Base-by-base conservation (phyloP, 2,797 vertebrate species). In the Acanthopagrus latus region DNA sequence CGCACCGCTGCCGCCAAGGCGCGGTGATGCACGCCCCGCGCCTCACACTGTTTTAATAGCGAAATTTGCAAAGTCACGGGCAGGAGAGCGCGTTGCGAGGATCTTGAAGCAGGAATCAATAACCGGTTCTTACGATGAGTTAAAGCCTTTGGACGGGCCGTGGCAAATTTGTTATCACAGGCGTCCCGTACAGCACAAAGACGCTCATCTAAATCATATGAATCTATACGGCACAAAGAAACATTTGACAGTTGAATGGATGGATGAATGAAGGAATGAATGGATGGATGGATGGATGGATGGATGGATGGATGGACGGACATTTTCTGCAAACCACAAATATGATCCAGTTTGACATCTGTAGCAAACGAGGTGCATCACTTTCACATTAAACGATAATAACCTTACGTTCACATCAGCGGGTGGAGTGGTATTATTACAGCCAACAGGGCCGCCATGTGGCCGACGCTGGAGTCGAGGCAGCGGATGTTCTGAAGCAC, bases 161-260 rank as follows among this genome's bases (percentile, higher is more conserved):
- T 25, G 25, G 25, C 25, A 25, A 25, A 25, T 25, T 25, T 25
- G 48, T 23, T 46, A 23, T 59, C 12, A 41, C 18, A 33, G n/a
- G 11, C 57, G 56, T 73, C 51, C 50, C 38, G 16, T 54, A 33
- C 51, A 47, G 38, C 29, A 7, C 17, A 47, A 33, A 50, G 54
- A 27, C 38, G 72, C 44, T 63, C 11, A 67, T 64, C 27, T 48
- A 29, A 78, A 50, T 63, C 11, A 43, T 44, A 67, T 21, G n/a
- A 9, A 58, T 33, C 29, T 60, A 17, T 55, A 23, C 50, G 48
- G 71, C 48, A 48, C 12, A 59, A 44, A 58, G 5, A 29, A 33
- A 33, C 29, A 29, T 29, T 29, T 29, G 29, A 29, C 25, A 25
- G 25, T 25, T 5, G 29, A 5, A 54, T 57, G 25, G 3, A 57